Conservation (phyloP, 1,140 invertebrate genomes). For the Atta texana region DNA sequence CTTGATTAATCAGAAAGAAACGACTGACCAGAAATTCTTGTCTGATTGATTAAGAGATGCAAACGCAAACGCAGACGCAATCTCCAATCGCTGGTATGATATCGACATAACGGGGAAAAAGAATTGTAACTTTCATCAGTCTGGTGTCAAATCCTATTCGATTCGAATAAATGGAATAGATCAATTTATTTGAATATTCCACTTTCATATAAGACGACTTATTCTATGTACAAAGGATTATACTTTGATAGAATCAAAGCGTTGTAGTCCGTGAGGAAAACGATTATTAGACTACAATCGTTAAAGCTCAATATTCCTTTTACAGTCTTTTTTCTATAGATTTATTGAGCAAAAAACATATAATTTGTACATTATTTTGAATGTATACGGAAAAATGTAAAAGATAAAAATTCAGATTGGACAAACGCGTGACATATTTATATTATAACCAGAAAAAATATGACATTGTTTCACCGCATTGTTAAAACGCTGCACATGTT, state of each 20-base stretch:
- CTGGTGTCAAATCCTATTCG: conserved; percentile 41
- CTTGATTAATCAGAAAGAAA: too few relatives aligned
- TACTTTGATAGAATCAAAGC: conserved; percentile 26
- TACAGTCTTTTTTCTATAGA: neutral
- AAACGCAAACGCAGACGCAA: too few relatives aligned
- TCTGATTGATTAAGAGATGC: too few relatives aligned
- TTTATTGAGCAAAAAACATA: neutral
- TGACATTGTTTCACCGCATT: neutral
- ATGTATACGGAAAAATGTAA: neutral
- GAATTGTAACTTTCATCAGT: conserved; percentile 43
- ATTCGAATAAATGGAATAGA: conserved; percentile 24
- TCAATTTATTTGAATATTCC: conserved; percentile 40
- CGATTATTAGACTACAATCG: neutral
- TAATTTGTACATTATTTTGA: neutral
- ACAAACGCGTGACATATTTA: neutral
- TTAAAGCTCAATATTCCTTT: conserved; percentile 7
- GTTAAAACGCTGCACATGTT: conserved; percentile 26
- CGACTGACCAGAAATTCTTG: too few relatives aligned
- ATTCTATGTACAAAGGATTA: neutral
- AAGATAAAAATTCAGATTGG: neutral
- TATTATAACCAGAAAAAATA: conserved; percentile 1
- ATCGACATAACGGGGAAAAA: neutral
- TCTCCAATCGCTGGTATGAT: too few relatives aligned
- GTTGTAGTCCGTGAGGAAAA: neutral
- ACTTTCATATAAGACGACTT: conserved; percentile 4